These are phyloP conservation scores for Diorhabda elongata DNA, from an alignment of 1,140 invertebrate genomes.

Conservation along the genomic window DNA sequence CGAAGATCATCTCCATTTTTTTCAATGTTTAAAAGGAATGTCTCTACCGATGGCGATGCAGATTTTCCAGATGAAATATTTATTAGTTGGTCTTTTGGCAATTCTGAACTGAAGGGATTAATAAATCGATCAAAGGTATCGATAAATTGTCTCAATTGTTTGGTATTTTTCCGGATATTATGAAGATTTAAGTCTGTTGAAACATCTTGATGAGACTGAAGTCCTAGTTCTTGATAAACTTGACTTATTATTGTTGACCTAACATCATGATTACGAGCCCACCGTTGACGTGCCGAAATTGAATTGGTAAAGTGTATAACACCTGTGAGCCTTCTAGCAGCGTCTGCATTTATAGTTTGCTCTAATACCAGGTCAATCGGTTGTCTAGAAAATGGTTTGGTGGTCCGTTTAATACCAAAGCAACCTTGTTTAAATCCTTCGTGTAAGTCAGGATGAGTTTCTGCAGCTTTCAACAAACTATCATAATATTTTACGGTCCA, in stretches of 20 bases:
- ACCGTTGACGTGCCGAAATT: constrained; percentile 27
- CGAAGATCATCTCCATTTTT: background rate
- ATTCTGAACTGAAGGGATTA: constrained; percentile 26
- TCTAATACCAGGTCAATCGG: constrained; percentile 6
- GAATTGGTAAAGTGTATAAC: background rate
- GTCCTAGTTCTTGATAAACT: constrained; percentile 20
- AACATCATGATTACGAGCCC: constrained; percentile 28
- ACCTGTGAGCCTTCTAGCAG: constrained; percentile 5
- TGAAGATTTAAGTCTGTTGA: background rate
- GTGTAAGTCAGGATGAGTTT: constrained; percentile 8
- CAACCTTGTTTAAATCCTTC: constrained; percentile 2
- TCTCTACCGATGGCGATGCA: background rate
- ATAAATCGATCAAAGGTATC: constrained; percentile 25
- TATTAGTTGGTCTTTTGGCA: constrained; percentile 26
- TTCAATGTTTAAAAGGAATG: background rate
- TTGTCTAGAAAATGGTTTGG: constrained; percentile 11
- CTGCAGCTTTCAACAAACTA: constrained; percentile 6
- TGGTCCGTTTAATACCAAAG: constrained; percentile 11
- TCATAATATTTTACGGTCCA: background rate
- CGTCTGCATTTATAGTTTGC: constrained; percentile 15
- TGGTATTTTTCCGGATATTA: too few relatives aligned
- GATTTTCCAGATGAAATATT: constrained; percentile 29
- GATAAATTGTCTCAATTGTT: constrained; percentile 25
- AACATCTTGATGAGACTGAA: constrained; percentile 26
- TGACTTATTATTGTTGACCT: constrained; percentile 29